Percentiles rank a stretch among this genome's conserved stretches.
Evolutionary conservation across 2,797 vertebrate genomes (phyloP).

Genomic region (Falco columbarius): DNA sequence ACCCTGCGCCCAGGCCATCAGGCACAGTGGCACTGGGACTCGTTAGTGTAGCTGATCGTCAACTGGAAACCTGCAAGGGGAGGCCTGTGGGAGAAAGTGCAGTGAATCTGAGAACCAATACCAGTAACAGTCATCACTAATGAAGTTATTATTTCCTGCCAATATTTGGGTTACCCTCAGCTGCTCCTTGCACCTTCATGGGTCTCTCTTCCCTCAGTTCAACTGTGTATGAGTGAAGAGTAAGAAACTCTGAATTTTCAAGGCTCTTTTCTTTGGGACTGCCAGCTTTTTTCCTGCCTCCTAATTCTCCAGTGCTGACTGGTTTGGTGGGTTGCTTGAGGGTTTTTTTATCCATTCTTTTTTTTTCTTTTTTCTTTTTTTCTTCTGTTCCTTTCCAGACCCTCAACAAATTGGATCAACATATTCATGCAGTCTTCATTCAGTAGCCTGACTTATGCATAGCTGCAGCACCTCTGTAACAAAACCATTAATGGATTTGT

Average conservation of each 20-base stretch:
- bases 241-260: not conserved
- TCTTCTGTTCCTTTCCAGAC: not conserved
- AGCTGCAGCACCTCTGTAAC: not conserved
- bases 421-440: not conserved
- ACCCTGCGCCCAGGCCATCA: not conserved
- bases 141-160: not conserved
- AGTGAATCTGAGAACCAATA: not conserved
- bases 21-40: not conserved
- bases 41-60: fast-evolving
- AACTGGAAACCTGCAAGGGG: not conserved
- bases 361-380: too few relatives aligned
- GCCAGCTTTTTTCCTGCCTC: not conserved
- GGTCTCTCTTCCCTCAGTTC: not conserved
- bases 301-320: not conserved
- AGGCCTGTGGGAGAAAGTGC: not conserved
- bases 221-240: not conserved
- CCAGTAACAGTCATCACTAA: not conserved
- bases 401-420: not conserved
- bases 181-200: not conserved
- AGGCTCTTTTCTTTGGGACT: not conserved
- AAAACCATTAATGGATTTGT: not conserved
- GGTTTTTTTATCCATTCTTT: not conserved
- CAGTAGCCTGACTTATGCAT: not conserved
- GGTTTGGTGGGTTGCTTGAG: not conserved
- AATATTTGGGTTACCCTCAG: not conserved